These are phyloP conservation scores for Clytia hemisphaerica DNA, from an alignment of 30 jellyfish, hydroid and myxozoan species.

Conservation along the genomic window DNA sequence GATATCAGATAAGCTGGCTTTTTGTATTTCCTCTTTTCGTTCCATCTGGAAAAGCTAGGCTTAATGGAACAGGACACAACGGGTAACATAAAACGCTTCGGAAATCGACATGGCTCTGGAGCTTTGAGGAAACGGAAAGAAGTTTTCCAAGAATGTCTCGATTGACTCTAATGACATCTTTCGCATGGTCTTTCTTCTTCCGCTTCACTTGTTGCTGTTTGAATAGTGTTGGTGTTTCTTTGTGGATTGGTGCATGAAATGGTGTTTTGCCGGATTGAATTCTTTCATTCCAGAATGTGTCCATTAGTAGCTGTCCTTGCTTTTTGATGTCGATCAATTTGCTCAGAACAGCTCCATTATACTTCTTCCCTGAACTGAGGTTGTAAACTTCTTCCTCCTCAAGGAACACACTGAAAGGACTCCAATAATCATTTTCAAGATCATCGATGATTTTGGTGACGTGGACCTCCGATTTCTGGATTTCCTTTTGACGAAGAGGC, in stretches of 20 bases:
- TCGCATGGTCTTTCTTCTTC: neutral
- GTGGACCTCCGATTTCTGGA: neutral
- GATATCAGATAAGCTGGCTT: neutral
- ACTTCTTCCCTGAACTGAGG: conserved; percentile 5
- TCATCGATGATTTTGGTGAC: conserved; percentile 1
- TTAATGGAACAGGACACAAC: neutral
- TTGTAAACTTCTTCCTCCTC: conserved; percentile 3
- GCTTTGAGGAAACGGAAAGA: neutral
- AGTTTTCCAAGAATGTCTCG: neutral
- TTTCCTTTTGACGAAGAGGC: conserved; percentile 19
- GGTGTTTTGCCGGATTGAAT: neutral
- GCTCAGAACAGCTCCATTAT: neutral
- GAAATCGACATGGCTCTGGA: neutral
- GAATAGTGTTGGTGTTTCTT: neutral
- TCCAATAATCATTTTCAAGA: neutral
- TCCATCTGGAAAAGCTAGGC: conserved; percentile 13
- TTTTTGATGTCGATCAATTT: neutral
- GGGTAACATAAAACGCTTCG: neutral
- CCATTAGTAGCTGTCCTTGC: neutral
- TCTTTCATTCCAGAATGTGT: neutral
- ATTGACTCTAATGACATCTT: neutral
- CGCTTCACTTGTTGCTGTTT: neutral
- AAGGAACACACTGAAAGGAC: neutral
- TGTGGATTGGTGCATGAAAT: neutral
- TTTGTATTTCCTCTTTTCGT: neutral